A percentile compares a stretch with the other conserved stretches of the same genome.
phyloP scores from a whole-genome alignment of 2,113 vertebrate genomes.

The Nicator chloris region DNA sequence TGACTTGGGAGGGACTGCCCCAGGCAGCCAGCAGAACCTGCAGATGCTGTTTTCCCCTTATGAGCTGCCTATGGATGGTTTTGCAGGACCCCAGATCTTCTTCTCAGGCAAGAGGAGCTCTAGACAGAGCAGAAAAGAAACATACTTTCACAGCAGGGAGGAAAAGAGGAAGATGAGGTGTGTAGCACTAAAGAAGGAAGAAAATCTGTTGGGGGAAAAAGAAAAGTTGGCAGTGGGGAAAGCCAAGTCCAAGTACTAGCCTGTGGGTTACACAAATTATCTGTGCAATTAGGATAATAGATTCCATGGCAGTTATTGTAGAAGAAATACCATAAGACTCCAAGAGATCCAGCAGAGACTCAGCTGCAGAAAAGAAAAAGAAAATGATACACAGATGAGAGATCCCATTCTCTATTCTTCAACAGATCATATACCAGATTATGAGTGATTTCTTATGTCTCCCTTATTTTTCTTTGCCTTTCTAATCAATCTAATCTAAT shows the following conservation, averaged over 20 bases:
- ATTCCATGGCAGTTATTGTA: slow-evolving; percentile 9
- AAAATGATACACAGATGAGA: background rate
- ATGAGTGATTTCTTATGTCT: background rate
- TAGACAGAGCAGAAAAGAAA: background rate
- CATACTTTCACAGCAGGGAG: background rate
- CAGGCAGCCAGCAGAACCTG: background rate
- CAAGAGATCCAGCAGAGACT: background rate
- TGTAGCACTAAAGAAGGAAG: slow-evolving; percentile 12
- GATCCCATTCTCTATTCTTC: background rate
- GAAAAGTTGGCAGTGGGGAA: background rate
- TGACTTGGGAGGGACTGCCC: background rate
- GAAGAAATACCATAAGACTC: background rate
- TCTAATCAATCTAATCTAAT: too few species aligned
- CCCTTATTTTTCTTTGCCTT: background rate
- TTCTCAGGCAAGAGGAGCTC: background rate
- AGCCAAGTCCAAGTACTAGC: slow-evolving; percentile 4
- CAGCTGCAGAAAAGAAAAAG: background rate
- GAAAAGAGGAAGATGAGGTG: background rate
- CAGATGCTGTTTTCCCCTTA: background rate
- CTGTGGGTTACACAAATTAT: background rate
- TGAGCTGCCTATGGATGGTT: background rate
- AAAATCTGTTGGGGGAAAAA: background rate
- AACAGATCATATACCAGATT: background rate
- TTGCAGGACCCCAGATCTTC: background rate
- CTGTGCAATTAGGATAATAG: slow-evolving; percentile 17